Conservation (phyloP, 2,797 vertebrate genomes). For the Alca torda region DNA sequence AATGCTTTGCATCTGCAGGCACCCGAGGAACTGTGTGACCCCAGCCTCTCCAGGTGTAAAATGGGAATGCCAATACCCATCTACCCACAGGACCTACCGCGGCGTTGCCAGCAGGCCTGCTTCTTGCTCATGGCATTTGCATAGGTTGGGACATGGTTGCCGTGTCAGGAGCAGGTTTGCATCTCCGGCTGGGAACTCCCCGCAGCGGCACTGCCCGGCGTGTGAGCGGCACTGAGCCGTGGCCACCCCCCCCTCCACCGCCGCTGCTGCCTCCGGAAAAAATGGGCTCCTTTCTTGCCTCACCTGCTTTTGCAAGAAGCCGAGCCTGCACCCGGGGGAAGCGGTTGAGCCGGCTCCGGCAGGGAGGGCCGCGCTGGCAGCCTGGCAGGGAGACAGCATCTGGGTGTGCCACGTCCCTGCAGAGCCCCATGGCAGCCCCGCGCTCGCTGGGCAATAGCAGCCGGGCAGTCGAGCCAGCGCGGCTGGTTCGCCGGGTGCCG, state of each 20-base stretch:
- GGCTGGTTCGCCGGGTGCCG: not conserved
- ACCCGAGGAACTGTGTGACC: not conserved
- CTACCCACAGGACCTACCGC: not conserved
- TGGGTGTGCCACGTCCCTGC: not conserved
- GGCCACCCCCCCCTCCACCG: not conserved
- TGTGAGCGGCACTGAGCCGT: not conserved
- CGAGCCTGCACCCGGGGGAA: not conserved
- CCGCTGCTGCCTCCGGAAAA: not conserved
- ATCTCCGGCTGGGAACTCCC: not conserved
- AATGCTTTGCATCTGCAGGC: not conserved
- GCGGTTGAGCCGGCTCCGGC: not conserved
- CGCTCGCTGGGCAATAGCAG: not conserved
- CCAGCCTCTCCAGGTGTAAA: not conserved
- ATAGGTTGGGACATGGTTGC: not conserved
- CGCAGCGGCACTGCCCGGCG: not conserved
- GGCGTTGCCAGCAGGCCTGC: not conserved
- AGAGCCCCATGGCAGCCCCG: not conserved
- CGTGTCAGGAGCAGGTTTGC: not conserved
- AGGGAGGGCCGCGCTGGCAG: not conserved
- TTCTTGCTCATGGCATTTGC: fast-evolving
- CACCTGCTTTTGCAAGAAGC: not conserved
- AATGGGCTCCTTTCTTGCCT: not conserved
- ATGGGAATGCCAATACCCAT: fast-evolving
- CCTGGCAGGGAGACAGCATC: slow-evolving; percentile 26
- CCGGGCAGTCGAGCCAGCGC: not conserved